phyloP scores from a whole-genome alignment of 1,140 invertebrate species.

The Euura lappo region DNA sequence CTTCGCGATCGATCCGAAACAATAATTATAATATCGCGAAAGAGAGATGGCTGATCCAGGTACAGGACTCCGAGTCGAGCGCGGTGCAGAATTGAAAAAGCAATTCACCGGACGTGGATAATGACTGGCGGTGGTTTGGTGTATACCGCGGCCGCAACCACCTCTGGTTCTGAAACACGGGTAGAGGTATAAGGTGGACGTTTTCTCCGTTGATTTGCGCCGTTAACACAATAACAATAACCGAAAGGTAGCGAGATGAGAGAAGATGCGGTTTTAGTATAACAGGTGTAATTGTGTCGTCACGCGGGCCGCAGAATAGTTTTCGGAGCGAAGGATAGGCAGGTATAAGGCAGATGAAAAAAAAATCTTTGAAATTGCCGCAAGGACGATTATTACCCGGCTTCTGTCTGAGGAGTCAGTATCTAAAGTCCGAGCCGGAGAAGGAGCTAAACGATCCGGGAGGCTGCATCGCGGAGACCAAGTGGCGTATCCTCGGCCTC shows the following conservation, averaged over 20 bases:
- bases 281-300: conserved; percentile 41
- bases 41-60: no score
- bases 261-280: conserved; percentile 53
- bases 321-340: conserved; percentile 35
- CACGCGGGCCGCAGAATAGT: conserved; percentile 51
- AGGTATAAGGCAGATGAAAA: neutral
- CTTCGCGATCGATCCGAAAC: conserved; percentile 11
- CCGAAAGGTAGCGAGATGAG: conserved; percentile 8
- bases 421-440: no score
- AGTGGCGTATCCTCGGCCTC: no score
- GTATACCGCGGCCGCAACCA: conserved; percentile 25
- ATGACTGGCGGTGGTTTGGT: conserved; percentile 40
- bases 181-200: no score
- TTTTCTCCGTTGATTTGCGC: conserved; percentile 18
- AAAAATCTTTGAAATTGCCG: neutral
- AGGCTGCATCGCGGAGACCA: no score
- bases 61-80: neutral
- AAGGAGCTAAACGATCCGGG: no score
- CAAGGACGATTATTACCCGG: neutral
- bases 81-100: conserved; percentile 22
- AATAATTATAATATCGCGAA: no score
- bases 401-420: no score
- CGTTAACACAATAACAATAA: conserved; percentile 44
- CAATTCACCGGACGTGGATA: conserved; percentile 53
- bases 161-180: conserved; percentile 25